These are phyloP conservation scores for Chaenocephalus aceratus DNA, from an alignment of 2,113 vertebrate species.

Conservation along the genomic window DNA sequence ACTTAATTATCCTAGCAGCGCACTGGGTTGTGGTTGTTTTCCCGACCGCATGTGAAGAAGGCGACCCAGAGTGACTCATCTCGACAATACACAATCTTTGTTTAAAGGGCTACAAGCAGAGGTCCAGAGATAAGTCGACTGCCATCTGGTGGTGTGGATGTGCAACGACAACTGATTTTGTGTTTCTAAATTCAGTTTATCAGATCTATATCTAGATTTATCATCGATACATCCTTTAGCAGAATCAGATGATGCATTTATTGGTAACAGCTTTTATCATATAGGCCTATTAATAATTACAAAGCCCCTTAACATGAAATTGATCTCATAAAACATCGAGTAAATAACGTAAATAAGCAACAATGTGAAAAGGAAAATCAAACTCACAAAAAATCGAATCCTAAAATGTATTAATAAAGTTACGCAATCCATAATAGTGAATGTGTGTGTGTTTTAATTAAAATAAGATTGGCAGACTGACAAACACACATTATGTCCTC, in stretches of 20 bases:
- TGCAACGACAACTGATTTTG: neutral
- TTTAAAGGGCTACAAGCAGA: neutral
- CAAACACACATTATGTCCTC: no score
- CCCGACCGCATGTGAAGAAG: neutral
- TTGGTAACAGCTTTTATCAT: neutral
- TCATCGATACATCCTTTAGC: neutral
- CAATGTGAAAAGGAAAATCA: no score
- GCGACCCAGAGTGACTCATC: neutral
- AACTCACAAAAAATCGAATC: no score
- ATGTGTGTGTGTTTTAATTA: no score
- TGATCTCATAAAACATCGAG: no score
- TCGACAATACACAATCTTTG: neutral
- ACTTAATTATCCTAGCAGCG: neutral
- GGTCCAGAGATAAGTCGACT: rapidly evolving
- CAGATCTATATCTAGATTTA: no score
- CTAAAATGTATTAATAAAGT: no score
- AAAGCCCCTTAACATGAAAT: neutral
- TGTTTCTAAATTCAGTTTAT: neutral
- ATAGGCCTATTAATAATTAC: neutral
- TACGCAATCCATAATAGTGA: no score
- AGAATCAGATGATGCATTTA: neutral
- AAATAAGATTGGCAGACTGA: no score
- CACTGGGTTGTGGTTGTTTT: neutral
- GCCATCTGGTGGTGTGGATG: conserved; percentile 51
- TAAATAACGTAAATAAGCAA: no score